Conservation (phyloP, 2,888 invertebrate species). For the Diplolepis rosae region DNA sequence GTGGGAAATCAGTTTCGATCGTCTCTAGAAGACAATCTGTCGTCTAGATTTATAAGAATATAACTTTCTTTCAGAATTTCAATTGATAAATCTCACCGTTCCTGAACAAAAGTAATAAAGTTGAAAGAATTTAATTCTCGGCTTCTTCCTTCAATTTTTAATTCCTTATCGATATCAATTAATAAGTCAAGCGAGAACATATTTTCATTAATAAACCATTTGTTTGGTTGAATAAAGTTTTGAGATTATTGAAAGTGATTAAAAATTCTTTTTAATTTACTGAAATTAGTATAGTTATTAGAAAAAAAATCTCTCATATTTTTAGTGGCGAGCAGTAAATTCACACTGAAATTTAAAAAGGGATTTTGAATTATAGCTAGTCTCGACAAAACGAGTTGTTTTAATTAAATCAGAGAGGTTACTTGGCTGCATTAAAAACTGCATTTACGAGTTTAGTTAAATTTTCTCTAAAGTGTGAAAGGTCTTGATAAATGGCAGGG, state of each 20-base stretch:
- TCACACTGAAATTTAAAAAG: not conserved
- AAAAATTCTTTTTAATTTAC: not conserved
- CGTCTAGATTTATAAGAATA: constrained; percentile 27
- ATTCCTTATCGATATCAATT: not conserved
- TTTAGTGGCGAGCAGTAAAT: not conserved
- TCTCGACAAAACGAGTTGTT: not conserved
- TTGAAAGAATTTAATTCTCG: not conserved
- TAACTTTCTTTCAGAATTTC: constrained; percentile 25
- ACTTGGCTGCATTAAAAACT: not conserved
- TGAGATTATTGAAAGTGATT: not conserved
- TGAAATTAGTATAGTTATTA: too few species aligned
- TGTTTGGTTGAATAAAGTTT: not conserved
- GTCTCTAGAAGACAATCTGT: constrained; percentile 21
- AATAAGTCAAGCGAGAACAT: not conserved
- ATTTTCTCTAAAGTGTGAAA: constrained; percentile 2
- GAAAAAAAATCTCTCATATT: too few species aligned
- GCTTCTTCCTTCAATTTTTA: not conserved
- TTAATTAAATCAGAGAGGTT: not conserved
- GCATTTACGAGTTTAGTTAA: constrained; percentile 12
- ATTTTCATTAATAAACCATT: not conserved
- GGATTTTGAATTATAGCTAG: not conserved
- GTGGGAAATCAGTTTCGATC: constrained; percentile 26
- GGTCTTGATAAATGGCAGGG: constrained; percentile 25
- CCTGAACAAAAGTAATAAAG: not conserved
- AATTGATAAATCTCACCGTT: not conserved